Conservation (phyloP, 1,140 invertebrate genomes). For the Hydropsyche tenuis region DNA sequence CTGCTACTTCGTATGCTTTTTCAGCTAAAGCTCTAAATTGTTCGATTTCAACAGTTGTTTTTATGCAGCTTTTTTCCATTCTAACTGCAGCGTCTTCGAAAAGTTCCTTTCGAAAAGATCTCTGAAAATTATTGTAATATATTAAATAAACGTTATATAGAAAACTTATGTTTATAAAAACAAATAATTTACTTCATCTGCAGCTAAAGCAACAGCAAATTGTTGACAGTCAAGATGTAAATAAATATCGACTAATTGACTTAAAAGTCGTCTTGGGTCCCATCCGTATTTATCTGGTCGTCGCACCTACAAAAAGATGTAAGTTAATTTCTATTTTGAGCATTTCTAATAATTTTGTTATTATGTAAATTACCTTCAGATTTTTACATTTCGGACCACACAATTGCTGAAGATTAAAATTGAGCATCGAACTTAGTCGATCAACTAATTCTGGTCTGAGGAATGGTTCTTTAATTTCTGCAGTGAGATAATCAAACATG, state of each 20-base stretch:
- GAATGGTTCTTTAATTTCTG: constrained; percentile 94
- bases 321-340: neutral
- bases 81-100: constrained; percentile 88
- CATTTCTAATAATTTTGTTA: neutral
- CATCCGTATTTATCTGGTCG: constrained; percentile 95
- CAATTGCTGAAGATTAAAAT: constrained; percentile 96
- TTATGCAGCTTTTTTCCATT: constrained; percentile 82
- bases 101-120: constrained; percentile 91
- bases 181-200: constrained; percentile 77
- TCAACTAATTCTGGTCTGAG: constrained; percentile 90
- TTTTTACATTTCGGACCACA: constrained; percentile 97
- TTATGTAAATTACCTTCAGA: constrained; percentile 74
- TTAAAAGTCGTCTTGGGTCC: constrained; percentile 89
- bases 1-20: constrained; percentile 77
- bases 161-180: neutral
- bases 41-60: constrained; percentile 82
- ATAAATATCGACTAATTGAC: constrained; percentile 95
- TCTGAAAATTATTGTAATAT: constrained; percentile 64
- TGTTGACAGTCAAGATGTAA: constrained; percentile 91
- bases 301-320: constrained; percentile 65
- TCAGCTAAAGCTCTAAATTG: constrained; percentile 81
- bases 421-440: constrained; percentile 95
- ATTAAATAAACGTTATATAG: constrained; percentile 43
- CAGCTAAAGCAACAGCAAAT: constrained; percentile 88
- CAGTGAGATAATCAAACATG: constrained; percentile 97